Conservation (phyloP, 92 coral and sea anemone species). For the Scolanthus callimorphus region DNA sequence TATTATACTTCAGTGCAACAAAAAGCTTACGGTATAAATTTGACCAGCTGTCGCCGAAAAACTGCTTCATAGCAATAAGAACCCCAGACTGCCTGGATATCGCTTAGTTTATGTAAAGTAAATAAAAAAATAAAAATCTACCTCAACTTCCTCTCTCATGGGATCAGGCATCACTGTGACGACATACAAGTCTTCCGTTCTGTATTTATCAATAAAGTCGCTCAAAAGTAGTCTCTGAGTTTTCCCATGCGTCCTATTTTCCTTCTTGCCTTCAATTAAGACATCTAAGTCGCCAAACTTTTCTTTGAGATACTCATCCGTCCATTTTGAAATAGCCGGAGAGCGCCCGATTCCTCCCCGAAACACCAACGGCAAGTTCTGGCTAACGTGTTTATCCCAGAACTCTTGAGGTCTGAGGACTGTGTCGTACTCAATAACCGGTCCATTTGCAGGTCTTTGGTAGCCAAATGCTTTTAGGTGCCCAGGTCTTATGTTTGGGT, state of each 20-base stretch:
- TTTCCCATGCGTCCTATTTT: constrained; percentile 78
- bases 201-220: constrained; percentile 72
- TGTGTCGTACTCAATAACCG: constrained; percentile 68
- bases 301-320: constrained; percentile 65
- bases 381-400: constrained; percentile 82
- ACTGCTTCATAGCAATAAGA: too few species aligned
- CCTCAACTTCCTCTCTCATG: constrained; percentile 92
- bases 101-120: too few species aligned
- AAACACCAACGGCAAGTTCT: constrained; percentile 77
- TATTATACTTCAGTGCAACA: too few species aligned
- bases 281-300: constrained; percentile 91
- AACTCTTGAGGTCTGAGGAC: constrained; percentile 82
- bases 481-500: constrained; percentile 57
- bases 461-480: constrained; percentile 86
- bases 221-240: constrained; percentile 58
- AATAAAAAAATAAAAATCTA: constrained; percentile 15
- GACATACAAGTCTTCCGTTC: constrained; percentile 69
- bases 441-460: constrained; percentile 85
- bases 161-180: constrained; percentile 97
- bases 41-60: too few species aligned
- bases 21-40: too few species aligned
- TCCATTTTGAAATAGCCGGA: constrained; percentile 80
- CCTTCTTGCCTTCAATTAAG: constrained; percentile 79
- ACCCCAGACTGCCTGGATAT: too few species aligned
- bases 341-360: constrained; percentile 75